Evolutionary conservation across 1,140 invertebrate species (phyloP), one percentile per base, ranked within the genome.

Genomic region (Magallana angulata): DNA sequence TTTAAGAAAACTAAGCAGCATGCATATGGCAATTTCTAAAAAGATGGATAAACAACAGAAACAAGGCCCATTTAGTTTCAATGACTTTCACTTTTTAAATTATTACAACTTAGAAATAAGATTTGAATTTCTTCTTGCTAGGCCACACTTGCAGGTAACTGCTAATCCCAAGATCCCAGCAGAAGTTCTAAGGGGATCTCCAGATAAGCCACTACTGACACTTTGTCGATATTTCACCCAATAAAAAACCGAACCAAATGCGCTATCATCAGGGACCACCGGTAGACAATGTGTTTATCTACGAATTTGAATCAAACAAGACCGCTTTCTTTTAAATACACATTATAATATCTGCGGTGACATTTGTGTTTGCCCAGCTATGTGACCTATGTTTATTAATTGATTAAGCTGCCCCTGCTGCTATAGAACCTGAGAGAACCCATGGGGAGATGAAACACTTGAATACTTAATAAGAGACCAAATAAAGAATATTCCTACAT

Each of bases 351-450:
- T 76, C 24, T 76, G 24, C 18, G 36, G 24, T 9, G 7, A 11
- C 14, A 76, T 30, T 24, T 12, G 8, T 76, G 68, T 76, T 76
- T 36, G 24, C 18, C 97, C 97, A 2, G 98, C 98, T 93, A 97
- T 98, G 94, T 99, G 97, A 82, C 96, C 97, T 0, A 98, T 96
- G 94, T 99, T 99, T 12, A 98, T 92, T 99, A 18, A 76, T 76
- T 76, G 68, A 76, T 76, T 76, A 36, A 76, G 36, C 68, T 76
- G 18, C 68, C 24, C 68, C 64, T 71, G 68, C 68, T 76, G 68
- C 36, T 76, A 30, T 36, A 11, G 8, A 76, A 76, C 68, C 68
- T 76, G 3, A 12, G 24, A 76, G 36, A 76, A 76, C 8, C 24
- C 36, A 12, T 12, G 12, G 68, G 36, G 24, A 76, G 24, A 76